A percentile compares a stretch with the other conserved stretches of the same genome.
These are phyloP conservation scores for Copidosoma floridanum DNA, from an alignment of 1,140 invertebrate species.

Conservation along the genomic window DNA sequence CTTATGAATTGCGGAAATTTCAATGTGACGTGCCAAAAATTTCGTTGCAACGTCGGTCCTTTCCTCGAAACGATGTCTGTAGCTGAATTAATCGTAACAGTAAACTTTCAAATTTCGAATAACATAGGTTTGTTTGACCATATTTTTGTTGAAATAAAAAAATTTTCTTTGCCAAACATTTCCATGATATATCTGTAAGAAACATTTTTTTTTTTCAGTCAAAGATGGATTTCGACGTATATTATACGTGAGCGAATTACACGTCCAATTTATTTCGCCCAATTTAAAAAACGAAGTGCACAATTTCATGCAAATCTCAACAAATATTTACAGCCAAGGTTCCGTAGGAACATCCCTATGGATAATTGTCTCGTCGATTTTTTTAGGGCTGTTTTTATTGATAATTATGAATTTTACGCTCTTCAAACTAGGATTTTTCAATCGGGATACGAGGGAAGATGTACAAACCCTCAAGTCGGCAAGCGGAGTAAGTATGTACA, in stretches of 20 bases:
- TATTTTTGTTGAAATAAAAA: neutral
- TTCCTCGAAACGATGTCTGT: slow-evolving; percentile 33
- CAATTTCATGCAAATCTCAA: slow-evolving; percentile 34
- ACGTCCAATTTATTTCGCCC: slow-evolving; percentile 35
- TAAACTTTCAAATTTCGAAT: slow-evolving; percentile 35
- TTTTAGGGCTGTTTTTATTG: slow-evolving; percentile 45
- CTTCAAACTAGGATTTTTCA: slow-evolving; percentile 51
- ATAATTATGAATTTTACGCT: slow-evolving; percentile 41
- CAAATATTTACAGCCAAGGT: slow-evolving; percentile 41
- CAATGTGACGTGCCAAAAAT: slow-evolving; percentile 31
- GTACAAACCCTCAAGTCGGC: slow-evolving; percentile 41
- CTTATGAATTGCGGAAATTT: slow-evolving; percentile 42
- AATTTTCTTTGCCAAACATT: neutral
- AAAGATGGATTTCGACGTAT: too few species aligned
- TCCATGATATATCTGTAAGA: too few species aligned
- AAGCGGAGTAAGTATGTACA: slow-evolving; percentile 23
- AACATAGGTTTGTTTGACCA: neutral
- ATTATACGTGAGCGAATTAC: slow-evolving; percentile 39
- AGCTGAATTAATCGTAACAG: slow-evolving; percentile 34
- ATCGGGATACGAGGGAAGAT: slow-evolving; percentile 44
- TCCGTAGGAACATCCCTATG: slow-evolving; percentile 38
- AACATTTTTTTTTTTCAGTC: too few species aligned
- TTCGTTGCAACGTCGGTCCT: slow-evolving; percentile 38
- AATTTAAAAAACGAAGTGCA: slow-evolving; percentile 25
- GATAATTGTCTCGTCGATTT: slow-evolving; percentile 48